Percentiles rank a stretch among this genome's conserved stretches.
Conservation (phyloP, 2,113 vertebrate species). For the Trichechus manatus region DNA sequence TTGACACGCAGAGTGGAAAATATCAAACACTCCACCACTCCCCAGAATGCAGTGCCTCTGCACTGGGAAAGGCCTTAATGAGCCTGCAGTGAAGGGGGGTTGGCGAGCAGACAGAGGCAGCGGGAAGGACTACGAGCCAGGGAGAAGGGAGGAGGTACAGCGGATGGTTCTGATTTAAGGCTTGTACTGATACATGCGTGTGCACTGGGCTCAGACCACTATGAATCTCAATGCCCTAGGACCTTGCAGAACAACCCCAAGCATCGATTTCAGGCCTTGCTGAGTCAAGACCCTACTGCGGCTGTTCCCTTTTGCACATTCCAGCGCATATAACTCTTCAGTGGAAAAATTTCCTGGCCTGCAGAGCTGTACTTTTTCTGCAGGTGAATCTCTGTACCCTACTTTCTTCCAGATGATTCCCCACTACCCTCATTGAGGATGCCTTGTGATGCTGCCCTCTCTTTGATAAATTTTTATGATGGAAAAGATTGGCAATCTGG, state of each 20-base stretch:
- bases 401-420: background rate
- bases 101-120: constrained; percentile 58
- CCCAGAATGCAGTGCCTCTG: constrained; percentile 84
- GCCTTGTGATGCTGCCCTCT: background rate
- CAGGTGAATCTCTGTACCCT: background rate
- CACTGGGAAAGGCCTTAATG: constrained; percentile 87
- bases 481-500: background rate
- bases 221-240: constrained; percentile 71
- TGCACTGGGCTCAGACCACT: constrained; percentile 79
- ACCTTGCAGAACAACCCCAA: constrained; percentile 67
- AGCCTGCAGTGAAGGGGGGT: constrained; percentile 80
- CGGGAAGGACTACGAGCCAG: constrained; percentile 49
- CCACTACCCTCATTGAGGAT: background rate
- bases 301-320: constrained; percentile 52
- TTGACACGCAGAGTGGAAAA: constrained; percentile 98
- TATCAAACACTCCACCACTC: constrained; percentile 92
- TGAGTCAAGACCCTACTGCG: constrained; percentile 69
- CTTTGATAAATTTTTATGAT: background rate
- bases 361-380: constrained; percentile 55
- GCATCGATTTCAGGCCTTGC: constrained; percentile 71
- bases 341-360: constrained; percentile 69
- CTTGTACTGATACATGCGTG: constrained; percentile 43
- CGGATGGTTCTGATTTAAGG: constrained; percentile 88
- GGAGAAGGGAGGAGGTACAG: constrained; percentile 65
- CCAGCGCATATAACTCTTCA: constrained; percentile 37